Evolutionary conservation across 2,888 invertebrate genomes (phyloP).

Genomic region (Microctonus brassicae): DNA sequence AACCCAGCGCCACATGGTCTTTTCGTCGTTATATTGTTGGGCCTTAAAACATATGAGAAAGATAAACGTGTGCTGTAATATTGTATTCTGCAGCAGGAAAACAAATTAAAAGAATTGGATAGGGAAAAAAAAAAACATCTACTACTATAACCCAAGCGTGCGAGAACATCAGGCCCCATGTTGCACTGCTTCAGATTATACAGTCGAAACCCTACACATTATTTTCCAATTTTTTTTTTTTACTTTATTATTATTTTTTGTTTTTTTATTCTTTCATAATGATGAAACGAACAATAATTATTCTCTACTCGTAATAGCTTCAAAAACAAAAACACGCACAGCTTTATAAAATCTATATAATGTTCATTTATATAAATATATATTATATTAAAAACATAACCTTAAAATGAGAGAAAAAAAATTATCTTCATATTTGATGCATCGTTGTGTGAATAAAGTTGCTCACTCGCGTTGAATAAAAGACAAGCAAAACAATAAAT

Average conservation of each 20-base stretch:
- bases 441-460: too few species aligned
- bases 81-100: too few species aligned
- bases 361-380: too few species aligned
- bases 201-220: slow-evolving; percentile 21
- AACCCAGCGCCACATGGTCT: slow-evolving; percentile 46
- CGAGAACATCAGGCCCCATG: slow-evolving; percentile 27
- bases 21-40: slow-evolving; percentile 37
- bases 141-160: slow-evolving; percentile 9
- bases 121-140: not conserved
- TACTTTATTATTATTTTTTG: too few species aligned
- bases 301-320: too few species aligned
- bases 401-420: too few species aligned
- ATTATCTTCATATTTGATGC: too few species aligned
- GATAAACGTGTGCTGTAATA: slow-evolving; percentile 36
- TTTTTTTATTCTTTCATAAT: slow-evolving; percentile 2
- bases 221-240: slow-evolving; percentile 46
- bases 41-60: slow-evolving; percentile 40
- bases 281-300: not conserved
- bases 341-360: too few species aligned
- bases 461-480: too few species aligned
- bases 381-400: too few species aligned
- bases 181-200: slow-evolving; percentile 29
- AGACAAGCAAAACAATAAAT: too few species aligned
- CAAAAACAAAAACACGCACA: too few species aligned
- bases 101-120: not conserved